Conservation (phyloP, 2,888 invertebrate species). For the Lydus trimaculatus region DNA sequence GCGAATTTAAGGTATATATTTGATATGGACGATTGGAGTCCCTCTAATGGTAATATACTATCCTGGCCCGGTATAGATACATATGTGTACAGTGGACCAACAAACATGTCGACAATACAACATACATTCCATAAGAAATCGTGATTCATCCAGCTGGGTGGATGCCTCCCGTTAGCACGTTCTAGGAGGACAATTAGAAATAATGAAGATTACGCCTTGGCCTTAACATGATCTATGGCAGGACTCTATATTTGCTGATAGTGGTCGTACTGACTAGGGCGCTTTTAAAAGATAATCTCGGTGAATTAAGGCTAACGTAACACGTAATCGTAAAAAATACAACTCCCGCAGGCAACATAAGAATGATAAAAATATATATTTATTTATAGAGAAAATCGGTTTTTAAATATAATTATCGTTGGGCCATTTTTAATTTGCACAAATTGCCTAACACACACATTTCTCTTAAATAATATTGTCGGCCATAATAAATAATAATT, state of each 20-base stretch:
- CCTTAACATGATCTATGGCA: slow-evolving; percentile 55
- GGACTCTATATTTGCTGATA: slow-evolving; percentile 43
- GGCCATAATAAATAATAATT: slow-evolving; percentile 40
- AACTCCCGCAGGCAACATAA: neutral
- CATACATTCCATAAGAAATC: slow-evolving; percentile 4
- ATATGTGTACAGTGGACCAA: slow-evolving; percentile 53
- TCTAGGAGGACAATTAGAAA: slow-evolving; percentile 58
- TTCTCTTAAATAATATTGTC: slow-evolving; percentile 13
- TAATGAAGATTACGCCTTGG: slow-evolving; percentile 57
- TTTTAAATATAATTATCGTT: neutral
- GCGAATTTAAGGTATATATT: slow-evolving; percentile 35
- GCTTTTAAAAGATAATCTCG: slow-evolving; percentile 32
- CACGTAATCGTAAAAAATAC: neutral
- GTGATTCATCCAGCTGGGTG: slow-evolving; percentile 34
- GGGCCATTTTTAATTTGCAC: neutral
- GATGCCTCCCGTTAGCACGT: slow-evolving; percentile 54
- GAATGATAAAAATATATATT: neutral
- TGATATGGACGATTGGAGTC: slow-evolving; percentile 47
- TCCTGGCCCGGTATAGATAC: slow-evolving; percentile 55
- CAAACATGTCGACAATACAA: slow-evolving; percentile 19
- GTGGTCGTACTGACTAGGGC: slow-evolving; percentile 24
- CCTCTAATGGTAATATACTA: slow-evolving; percentile 59
- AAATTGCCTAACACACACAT: slow-evolving; percentile 21
- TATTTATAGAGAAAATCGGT: neutral
- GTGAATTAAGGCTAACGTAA: neutral